A percentile compares a stretch with the other conserved stretches of the same genome.
Evolutionary conservation across 2,888 invertebrate species (phyloP).

Genomic region (Acleris holmiana): DNA sequence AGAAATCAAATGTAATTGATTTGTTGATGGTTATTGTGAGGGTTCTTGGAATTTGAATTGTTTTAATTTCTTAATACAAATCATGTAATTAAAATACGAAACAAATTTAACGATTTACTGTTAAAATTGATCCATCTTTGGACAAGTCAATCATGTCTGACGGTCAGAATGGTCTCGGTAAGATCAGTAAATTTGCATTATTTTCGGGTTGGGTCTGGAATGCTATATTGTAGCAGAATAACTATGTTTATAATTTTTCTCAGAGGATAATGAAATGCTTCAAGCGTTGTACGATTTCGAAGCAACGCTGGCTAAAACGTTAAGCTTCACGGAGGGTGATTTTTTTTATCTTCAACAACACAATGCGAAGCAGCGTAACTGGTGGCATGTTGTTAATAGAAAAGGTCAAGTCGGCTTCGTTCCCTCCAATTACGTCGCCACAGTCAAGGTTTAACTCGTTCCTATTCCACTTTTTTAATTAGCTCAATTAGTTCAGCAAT

Average conservation of each 20-base stretch:
- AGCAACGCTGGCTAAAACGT: slow-evolving; percentile 92
- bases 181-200: slow-evolving; percentile 28
- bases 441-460: slow-evolving; percentile 85
- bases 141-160: slow-evolving; percentile 58
- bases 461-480: slow-evolving; percentile 30
- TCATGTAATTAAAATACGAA: slow-evolving; percentile 17
- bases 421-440: slow-evolving; percentile 93
- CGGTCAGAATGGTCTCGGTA: slow-evolving; percentile 51
- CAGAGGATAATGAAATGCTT: slow-evolving; percentile 91
- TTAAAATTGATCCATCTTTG: not conserved
- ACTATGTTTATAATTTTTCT: slow-evolving; percentile 45
- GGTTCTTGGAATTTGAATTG: slow-evolving; percentile 16
- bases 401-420: slow-evolving; percentile 93
- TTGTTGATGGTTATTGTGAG: slow-evolving; percentile 39
- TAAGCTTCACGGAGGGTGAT: slow-evolving; percentile 92
- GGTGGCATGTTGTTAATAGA: slow-evolving; percentile 95
- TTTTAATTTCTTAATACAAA: slow-evolving; percentile 31
- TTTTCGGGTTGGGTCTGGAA: slow-evolving; percentile 44
- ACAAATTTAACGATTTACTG: not conserved
- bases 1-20: slow-evolving; percentile 40
- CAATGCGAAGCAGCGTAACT: slow-evolving; percentile 91
- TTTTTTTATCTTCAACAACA: slow-evolving; percentile 92
- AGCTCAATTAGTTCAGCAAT: slow-evolving; percentile 17
- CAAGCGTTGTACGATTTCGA: slow-evolving; percentile 93
- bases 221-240: slow-evolving; percentile 8